Conservation (phyloP, 2,113 vertebrate species). For the Lota lota region DNA sequence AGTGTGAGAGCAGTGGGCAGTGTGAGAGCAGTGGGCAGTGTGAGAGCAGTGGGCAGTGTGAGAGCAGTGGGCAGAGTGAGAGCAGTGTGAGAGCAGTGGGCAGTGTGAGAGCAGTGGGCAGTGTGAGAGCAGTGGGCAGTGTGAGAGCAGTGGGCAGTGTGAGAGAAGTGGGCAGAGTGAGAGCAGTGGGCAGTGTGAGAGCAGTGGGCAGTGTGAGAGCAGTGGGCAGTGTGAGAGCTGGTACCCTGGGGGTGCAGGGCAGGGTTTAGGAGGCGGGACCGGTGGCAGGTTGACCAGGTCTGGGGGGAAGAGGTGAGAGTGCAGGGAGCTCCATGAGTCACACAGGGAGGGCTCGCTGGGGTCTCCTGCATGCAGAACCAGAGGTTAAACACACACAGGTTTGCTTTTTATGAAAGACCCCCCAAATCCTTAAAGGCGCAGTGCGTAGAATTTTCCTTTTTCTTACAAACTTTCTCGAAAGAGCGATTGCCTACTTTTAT, state of each 20-base stretch:
- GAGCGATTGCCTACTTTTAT: too few species aligned
- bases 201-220: background rate
- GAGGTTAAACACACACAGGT: background rate
- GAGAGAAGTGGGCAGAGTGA: too few species aligned
- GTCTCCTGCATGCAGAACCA: slow-evolving; percentile 34
- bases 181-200: too few species aligned
- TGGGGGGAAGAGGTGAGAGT: slow-evolving; percentile 64
- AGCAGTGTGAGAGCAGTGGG: too few species aligned
- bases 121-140: too few species aligned
- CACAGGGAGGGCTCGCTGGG: slow-evolving; percentile 53
- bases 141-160: too few species aligned
- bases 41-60: background rate
- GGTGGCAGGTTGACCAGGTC: slow-evolving; percentile 60
- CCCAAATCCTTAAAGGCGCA: too few species aligned
- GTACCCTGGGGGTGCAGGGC: slow-evolving; percentile 41
- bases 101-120: too few species aligned
- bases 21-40: background rate
- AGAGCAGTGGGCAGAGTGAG: too few species aligned
- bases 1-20: background rate
- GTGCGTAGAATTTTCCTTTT: too few species aligned
- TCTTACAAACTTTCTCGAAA: too few species aligned
- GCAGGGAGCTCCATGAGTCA: slow-evolving; percentile 66
- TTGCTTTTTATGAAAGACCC: too few species aligned
- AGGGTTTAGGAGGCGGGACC: slow-evolving; percentile 19
- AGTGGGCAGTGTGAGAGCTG: background rate